phyloP scores from a whole-genome alignment of 92 coral and sea anemone species.

The Epizoanthus rinbou region DNA sequence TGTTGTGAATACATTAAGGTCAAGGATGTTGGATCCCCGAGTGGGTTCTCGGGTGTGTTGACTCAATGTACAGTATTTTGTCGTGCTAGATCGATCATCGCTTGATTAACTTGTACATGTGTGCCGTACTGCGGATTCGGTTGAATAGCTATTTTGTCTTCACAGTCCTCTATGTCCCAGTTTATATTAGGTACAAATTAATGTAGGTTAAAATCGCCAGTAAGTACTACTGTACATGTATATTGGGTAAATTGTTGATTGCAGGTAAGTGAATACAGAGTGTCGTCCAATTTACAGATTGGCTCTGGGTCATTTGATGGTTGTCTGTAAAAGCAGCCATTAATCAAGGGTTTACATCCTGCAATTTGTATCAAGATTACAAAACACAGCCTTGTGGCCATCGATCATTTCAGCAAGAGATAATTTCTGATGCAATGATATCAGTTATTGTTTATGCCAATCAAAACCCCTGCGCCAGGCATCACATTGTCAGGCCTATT shows the following conservation, averaged over 20 bases:
- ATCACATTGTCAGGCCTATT: background rate
- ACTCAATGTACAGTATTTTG: background rate
- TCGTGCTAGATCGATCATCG: background rate
- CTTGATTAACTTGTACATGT: background rate
- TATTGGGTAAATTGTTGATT: background rate
- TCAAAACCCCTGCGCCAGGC: background rate
- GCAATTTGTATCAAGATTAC: background rate
- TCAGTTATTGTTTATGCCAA: background rate
- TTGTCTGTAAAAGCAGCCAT: slow-evolving; percentile 1
- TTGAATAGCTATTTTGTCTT: background rate
- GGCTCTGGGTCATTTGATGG: slow-evolving; percentile 12
- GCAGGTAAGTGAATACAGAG: background rate
- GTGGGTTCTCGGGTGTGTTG: background rate
- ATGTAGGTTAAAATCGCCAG: slow-evolving; percentile 13
- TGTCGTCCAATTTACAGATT: background rate
- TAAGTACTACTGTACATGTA: background rate
- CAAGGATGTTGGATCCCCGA: background rate
- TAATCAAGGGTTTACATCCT: background rate
- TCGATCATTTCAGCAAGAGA: background rate
- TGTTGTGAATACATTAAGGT: background rate
- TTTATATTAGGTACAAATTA: slow-evolving; percentile 16
- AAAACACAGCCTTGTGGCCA: background rate
- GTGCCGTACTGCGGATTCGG: background rate
- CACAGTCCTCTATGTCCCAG: background rate
- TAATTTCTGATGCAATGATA: background rate